Percentiles rank a stretch among this genome's conserved stretches.
phyloP scores from a whole-genome alignment of 2,113 vertebrate species.

The Gopherus evgoodei region DNA sequence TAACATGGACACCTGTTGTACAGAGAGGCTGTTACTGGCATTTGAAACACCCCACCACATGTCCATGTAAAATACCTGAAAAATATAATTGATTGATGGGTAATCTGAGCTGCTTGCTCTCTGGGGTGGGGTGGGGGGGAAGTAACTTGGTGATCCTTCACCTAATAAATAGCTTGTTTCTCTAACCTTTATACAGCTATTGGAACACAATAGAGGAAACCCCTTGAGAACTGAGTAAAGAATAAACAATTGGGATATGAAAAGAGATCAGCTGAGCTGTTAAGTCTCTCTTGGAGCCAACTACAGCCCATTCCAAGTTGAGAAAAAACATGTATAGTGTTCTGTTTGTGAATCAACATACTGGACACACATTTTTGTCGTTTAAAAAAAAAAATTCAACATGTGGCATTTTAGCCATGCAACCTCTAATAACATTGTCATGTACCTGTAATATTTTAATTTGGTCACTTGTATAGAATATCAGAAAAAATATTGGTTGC shows the following conservation, averaged over 20 bases:
- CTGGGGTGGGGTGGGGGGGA: rapidly evolving
- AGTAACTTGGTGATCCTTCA: neutral
- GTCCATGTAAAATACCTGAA: neutral
- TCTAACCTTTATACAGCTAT: neutral
- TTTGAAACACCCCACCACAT: neutral
- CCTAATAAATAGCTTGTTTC: neutral
- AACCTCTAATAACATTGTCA: neutral
- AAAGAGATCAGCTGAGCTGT: neutral
- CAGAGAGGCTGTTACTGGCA: neutral
- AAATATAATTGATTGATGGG: neutral
- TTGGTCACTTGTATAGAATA: neutral
- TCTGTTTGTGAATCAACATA: neutral
- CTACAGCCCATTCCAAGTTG: neutral
- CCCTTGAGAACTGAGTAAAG: neutral
- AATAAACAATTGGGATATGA: neutral
- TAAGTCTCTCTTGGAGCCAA: neutral
- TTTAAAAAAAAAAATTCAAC: neutral
- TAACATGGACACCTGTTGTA: too few relatives aligned
- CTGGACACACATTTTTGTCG: neutral
- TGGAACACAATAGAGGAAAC: neutral
- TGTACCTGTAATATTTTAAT: neutral
- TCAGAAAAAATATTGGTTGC: neutral
- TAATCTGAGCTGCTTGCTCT: neutral
- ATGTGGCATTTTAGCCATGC: neutral
- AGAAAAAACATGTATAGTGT: neutral